Conservation (phyloP, 2,797 vertebrate species). For the Oreonectes daqikongensis region DNA sequence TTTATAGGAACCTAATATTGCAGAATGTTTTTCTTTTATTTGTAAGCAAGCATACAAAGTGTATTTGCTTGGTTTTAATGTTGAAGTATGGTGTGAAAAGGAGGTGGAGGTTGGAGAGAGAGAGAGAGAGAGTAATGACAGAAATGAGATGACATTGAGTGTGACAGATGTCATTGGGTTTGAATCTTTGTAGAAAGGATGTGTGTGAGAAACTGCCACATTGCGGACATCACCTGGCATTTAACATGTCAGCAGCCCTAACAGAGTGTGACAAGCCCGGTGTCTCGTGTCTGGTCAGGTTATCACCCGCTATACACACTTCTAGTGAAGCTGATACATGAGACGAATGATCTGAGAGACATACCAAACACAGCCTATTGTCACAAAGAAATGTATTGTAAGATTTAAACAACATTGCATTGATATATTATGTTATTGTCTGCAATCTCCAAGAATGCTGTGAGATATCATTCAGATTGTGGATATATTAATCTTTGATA, state of each 20-base stretch:
- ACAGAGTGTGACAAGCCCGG: conserved; percentile 50
- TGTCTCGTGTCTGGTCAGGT: conserved; percentile 16
- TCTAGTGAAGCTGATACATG: conserved; percentile 38
- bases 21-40: no score
- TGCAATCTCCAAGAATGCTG: background rate
- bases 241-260: conserved; percentile 56
- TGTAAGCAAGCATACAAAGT: no score
- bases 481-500: background rate
- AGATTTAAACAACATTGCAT: background rate
- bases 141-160: conserved; percentile 35
- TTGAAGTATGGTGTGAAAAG: conserved; percentile 4
- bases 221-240: conserved; percentile 59
- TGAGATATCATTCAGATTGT: conserved; percentile 28
- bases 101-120: background rate
- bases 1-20: no score
- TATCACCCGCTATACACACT: conserved; percentile 42
- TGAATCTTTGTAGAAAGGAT: conserved; percentile 43
- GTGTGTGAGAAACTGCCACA: conserved; percentile 48
- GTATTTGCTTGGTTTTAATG: background rate
- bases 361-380: background rate
- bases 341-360: conserved; percentile 26
- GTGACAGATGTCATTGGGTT: conserved; percentile 24
- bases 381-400: no score
- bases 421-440: background rate
- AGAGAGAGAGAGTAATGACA: conserved; percentile 37